Evolutionary conservation across 2,888 invertebrate genomes (phyloP).

Genomic region (Isotomurus palustris): DNA sequence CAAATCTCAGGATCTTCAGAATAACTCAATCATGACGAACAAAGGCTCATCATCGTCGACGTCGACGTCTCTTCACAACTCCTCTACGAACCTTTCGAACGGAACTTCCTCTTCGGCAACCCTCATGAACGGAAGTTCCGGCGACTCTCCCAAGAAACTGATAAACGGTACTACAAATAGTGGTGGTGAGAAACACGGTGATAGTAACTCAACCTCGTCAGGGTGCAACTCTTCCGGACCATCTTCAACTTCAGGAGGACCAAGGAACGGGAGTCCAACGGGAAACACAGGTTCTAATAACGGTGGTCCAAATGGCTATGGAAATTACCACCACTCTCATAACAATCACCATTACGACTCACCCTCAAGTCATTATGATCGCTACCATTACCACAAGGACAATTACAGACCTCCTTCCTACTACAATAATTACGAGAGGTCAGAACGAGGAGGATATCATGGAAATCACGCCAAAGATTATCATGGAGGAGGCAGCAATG

Average conservation of each 20-base stretch:
- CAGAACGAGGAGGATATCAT: slow-evolving; percentile 15
- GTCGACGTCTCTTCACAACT: slow-evolving; percentile 28
- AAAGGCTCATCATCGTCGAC: slow-evolving; percentile 30
- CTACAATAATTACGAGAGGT: slow-evolving; percentile 23
- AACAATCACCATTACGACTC: slow-evolving; percentile 22
- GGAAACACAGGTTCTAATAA: slow-evolving; percentile 24
- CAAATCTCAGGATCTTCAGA: slow-evolving; percentile 12
- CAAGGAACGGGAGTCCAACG: slow-evolving; percentile 15
- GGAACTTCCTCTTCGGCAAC: slow-evolving; percentile 10
- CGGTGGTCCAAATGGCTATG: slow-evolving; percentile 19
- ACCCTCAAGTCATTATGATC: slow-evolving; percentile 27
- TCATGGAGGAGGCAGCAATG: slow-evolving; percentile 8
- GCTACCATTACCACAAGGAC: slow-evolving; percentile 35
- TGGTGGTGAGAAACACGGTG: slow-evolving; percentile 10
- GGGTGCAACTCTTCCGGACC: slow-evolving; percentile 6
- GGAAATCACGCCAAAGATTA: too few relatives aligned
- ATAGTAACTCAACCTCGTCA: slow-evolving; percentile 16
- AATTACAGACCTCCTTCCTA: slow-evolving; percentile 34
- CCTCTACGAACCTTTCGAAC: slow-evolving; percentile 27
- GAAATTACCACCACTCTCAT: slow-evolving; percentile 8
- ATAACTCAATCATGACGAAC: slow-evolving; percentile 8
- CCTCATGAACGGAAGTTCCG: too few relatives aligned
- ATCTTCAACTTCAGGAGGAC: slow-evolving; percentile 17
- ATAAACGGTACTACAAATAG: not conserved
- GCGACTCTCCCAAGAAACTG: slow-evolving; percentile 5